Base-by-base conservation (phyloP, 2,113 vertebrate species). In the Phocoena sinus region DNA sequence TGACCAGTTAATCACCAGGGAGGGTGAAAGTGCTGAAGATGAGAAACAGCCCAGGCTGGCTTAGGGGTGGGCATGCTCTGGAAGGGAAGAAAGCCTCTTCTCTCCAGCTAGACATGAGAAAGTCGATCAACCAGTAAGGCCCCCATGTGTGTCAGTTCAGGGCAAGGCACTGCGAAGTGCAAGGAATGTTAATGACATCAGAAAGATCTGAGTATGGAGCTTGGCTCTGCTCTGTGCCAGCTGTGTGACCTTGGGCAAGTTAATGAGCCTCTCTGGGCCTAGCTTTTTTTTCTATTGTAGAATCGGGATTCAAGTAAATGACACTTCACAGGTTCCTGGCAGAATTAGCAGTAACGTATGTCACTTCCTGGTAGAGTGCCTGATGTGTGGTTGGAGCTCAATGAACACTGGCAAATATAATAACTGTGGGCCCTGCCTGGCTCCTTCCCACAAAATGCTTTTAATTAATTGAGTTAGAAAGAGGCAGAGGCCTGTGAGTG, bases 1-100 rank as follows among this genome's bases (percentile, higher is more conserved):
- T 38, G 70, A 83, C 56, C n/a, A 18, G 79, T 65, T 94, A 84
- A 90, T 92, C 50, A 73, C 63, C 21, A 36, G 44, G 20, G 85
- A 80, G 38, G 50, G 74, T 23, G 60, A 63, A 50, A 53, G 26
- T 58, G 28, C 47, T 92, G 20, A 13, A n/a, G 83, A 23, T 14
- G 8, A 90, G 26, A 56, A 88, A 6, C 25, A 13, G 47, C 53
- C 13, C 1, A 3, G 79, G 17, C 2, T n/a, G 50, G 68, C 20
- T 15, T 36, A 25, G 50, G 33, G 50, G 81, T 2, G 0, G 33
- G 31, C 36, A 6, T 0, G 11, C 5, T n/a, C 25, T 1, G 5
- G 25, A 5, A 70, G 65, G 33, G 50, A 13, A 38, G 33, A 47
- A 47, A 15, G 17, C 50, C 60, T 74, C 70, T 80, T 47, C 77